Evolutionary conservation across 2,797 vertebrate genomes (phyloP).

Genomic region (Sebastes vulpes): DNA sequence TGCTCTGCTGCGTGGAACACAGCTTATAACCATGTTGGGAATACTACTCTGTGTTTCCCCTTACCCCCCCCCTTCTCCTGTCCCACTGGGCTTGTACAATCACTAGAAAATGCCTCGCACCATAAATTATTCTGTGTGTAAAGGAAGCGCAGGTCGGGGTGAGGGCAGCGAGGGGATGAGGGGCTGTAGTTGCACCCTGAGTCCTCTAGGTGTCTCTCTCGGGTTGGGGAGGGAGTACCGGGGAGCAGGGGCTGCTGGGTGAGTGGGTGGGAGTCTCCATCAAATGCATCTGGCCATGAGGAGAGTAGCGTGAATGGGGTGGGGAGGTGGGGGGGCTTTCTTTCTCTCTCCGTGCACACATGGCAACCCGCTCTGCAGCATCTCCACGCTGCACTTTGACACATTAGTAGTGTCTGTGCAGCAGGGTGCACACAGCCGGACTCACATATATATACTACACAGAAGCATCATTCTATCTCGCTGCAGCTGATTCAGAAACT

Average conservation of each 20-base stretch:
- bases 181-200: not conserved
- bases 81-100: slow-evolving; percentile 30
- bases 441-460: not conserved
- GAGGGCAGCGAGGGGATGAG: slow-evolving; percentile 36
- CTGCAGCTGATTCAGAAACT: slow-evolving; percentile 5
- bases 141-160: slow-evolving; percentile 45
- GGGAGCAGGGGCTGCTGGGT: not conserved
- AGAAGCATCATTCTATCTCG: not conserved
- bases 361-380: slow-evolving; percentile 60
- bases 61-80: not conserved
- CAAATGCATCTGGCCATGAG: slow-evolving; percentile 43
- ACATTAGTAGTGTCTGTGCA: not conserved
- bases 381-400: slow-evolving; percentile 30
- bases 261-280: slow-evolving; percentile 41
- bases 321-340: slow-evolving; percentile 35
- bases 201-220: slow-evolving; percentile 66
- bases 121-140: slow-evolving; percentile 54
- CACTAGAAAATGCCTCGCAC: slow-evolving; percentile 10
- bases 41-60: not conserved
- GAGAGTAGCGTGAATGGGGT: slow-evolving; percentile 14
- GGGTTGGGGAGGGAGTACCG: not conserved
- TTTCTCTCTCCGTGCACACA: slow-evolving; percentile 32
- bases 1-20: not conserved
- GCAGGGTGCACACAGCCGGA: not conserved
- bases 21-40: slow-evolving; percentile 22